phyloP scores from a whole-genome alignment of 2,888 invertebrate species.

The Molanna angustata region DNA sequence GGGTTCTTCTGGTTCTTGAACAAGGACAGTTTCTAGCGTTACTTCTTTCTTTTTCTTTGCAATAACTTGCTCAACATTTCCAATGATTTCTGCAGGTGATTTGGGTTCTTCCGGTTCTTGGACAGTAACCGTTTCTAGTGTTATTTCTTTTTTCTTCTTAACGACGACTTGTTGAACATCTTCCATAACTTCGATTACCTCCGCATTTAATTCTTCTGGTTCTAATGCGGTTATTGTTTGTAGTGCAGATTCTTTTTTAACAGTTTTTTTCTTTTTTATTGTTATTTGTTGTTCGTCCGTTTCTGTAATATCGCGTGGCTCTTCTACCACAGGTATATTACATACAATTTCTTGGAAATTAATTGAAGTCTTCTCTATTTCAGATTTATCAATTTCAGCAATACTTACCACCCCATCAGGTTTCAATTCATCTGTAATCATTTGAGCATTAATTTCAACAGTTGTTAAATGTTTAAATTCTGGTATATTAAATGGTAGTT shows the following conservation, averaged over 20 bases:
- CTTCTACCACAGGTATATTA: conserved; percentile 38
- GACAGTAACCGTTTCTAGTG: no score
- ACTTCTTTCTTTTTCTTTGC: not conserved
- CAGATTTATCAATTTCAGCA: conserved; percentile 37
- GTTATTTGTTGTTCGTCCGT: conserved; percentile 39
- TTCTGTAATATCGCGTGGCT: conserved; percentile 38
- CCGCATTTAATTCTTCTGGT: not conserved
- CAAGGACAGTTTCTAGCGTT: not conserved
- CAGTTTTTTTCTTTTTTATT: conserved; percentile 36
- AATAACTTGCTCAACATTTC: not conserved
- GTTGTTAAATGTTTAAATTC: conserved; percentile 31
- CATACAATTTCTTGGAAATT: conserved; percentile 51
- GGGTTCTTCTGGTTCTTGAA: conserved; percentile 42
- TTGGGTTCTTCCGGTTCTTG: conserved; percentile 5
- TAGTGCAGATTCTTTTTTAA: conserved; percentile 41
- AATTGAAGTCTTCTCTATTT: conserved; percentile 57
- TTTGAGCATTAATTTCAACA: conserved; percentile 28
- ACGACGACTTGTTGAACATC: no score
- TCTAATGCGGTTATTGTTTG: conserved; percentile 37
- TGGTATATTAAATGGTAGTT: conserved; percentile 10
- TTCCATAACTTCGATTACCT: not conserved
- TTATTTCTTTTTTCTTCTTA: not conserved
- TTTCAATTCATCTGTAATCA: conserved; percentile 25
- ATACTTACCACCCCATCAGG: not conserved
- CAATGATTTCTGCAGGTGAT: not conserved